Evolutionary conservation across 1,140 invertebrate genomes (phyloP).

Genomic region (Plodia interpunctella): DNA sequence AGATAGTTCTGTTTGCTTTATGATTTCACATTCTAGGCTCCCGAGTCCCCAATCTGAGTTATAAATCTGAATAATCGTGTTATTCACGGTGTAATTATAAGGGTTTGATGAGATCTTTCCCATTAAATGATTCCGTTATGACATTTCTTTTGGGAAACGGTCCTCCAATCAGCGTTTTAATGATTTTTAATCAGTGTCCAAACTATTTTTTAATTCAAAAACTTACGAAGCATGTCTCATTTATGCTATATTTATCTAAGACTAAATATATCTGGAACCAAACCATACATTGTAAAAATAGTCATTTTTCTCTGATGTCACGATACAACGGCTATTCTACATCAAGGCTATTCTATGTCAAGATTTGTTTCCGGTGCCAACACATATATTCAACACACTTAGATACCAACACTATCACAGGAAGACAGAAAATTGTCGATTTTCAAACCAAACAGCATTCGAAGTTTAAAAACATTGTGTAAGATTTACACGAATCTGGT

Average conservation of each 20-base stretch:
- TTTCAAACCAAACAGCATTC: background rate
- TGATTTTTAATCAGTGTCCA: background rate
- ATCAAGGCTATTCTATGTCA: background rate
- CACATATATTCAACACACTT: background rate
- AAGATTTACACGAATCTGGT: background rate
- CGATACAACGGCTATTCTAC: no score
- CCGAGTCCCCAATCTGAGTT: background rate
- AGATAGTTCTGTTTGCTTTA: no score
- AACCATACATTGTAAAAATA: no score
- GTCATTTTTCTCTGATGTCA: no score
- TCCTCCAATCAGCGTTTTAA: no score
- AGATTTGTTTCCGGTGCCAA: background rate
- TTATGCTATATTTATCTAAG: background rate
- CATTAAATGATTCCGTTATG: conserved; percentile 1
- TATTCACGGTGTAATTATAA: conserved; percentile 1
- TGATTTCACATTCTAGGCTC: no score
- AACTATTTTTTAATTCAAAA: background rate
- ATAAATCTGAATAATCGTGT: conserved; percentile 3
- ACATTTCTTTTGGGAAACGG: background rate
- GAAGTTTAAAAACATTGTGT: background rate
- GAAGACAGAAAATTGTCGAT: background rate
- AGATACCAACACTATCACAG: background rate
- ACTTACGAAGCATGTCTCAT: no score
- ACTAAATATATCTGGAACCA: background rate
- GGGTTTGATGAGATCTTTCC: background rate